Percentiles rank a stretch among this genome's conserved stretches.
Evolutionary conservation across 2,113 vertebrate genomes (phyloP).

Genomic region (Erythrolamprus reginae): DNA sequence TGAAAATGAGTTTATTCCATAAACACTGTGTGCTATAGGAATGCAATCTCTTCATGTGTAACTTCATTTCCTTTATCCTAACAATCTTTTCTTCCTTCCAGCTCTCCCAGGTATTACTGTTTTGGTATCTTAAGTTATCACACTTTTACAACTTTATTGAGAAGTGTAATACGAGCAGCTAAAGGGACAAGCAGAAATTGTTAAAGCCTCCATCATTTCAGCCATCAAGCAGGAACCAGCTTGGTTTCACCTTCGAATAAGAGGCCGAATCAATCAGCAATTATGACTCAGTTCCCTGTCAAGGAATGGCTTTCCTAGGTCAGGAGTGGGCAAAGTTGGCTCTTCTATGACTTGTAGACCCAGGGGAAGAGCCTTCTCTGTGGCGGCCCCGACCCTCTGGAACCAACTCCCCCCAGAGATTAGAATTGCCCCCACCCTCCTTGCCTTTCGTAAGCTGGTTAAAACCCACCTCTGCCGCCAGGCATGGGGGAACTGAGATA

Average conservation of each 20-base stretch:
- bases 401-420: no score
- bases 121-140: background rate
- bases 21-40: background rate
- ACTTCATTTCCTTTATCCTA: background rate
- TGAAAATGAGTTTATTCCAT: background rate
- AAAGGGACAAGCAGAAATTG: no score
- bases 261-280: background rate
- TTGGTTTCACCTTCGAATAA: background rate
- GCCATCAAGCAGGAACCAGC: background rate
- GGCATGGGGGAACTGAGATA: no score
- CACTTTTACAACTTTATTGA: background rate
- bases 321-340: no score
- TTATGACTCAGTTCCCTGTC: background rate
- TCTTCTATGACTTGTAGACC: no score
- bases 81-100: background rate
- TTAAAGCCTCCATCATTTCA: background rate
- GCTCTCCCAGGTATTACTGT: background rate
- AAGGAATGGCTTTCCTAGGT: background rate
- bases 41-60: background rate
- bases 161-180: background rate
- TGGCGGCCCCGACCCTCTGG: no score
- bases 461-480: no score
- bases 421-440: no score
- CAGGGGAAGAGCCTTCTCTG: no score
- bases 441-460: no score